A percentile compares a stretch with the other conserved stretches of the same genome.
Evolutionary conservation across 92 coral and sea anemone species (phyloP).

Genomic region (Anthopleura xanthogrammica): DNA sequence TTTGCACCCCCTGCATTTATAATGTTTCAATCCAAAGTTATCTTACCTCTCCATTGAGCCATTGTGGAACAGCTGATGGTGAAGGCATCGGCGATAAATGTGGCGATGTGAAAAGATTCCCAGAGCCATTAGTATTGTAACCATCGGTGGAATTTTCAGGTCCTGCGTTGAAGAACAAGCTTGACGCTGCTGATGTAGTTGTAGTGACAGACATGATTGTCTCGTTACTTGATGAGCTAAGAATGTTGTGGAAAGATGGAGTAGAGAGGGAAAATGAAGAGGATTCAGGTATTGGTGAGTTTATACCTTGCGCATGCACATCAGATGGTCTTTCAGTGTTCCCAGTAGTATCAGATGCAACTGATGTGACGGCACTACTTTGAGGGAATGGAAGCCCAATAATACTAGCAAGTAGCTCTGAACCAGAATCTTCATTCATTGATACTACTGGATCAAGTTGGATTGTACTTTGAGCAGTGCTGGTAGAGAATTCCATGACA

Average conservation of each 20-base stretch:
- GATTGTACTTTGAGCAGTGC: background rate
- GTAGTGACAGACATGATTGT: constrained; percentile 10
- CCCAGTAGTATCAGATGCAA: constrained; percentile 20
- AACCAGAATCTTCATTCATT: constrained; percentile 65
- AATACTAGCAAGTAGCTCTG: constrained; percentile 59
- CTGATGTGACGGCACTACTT: constrained; percentile 25
- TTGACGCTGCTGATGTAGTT: constrained; percentile 7
- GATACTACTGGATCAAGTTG: constrained; percentile 46
- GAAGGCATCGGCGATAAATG: constrained; percentile 41
- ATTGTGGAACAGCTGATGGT: constrained; percentile 49
- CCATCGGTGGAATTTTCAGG: constrained; percentile 8
- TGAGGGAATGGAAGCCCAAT: constrained; percentile 36
- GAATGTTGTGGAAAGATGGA: constrained; percentile 44
- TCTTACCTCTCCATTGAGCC: constrained; percentile 86
- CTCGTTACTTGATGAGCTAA: constrained; percentile 13
- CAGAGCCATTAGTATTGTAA: constrained; percentile 12
- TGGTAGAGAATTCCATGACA: constrained; percentile 8
- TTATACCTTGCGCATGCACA: constrained; percentile 60
- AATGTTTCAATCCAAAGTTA: too few relatives aligned
- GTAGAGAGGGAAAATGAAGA: constrained; percentile 43
- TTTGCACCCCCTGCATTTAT: too few relatives aligned
- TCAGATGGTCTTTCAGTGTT: constrained; percentile 26
- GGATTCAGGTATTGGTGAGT: constrained; percentile 69
- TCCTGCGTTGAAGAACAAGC: constrained; percentile 23
- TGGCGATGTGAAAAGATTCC: constrained; percentile 40